Conservation (phyloP, 2,113 vertebrate species). For the human (Homo sapiens) region DNA sequence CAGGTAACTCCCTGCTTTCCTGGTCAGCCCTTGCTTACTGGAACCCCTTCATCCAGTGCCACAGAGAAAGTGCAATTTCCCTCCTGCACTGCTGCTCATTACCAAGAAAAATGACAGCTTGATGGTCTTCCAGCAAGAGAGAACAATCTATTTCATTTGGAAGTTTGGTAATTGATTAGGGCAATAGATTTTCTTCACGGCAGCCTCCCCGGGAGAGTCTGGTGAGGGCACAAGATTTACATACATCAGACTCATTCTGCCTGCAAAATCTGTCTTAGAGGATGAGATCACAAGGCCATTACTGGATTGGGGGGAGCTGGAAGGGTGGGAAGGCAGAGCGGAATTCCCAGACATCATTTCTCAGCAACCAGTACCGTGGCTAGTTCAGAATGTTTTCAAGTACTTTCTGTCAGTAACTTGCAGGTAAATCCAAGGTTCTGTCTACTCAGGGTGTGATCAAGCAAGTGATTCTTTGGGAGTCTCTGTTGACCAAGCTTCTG, state of each 20-base stretch:
- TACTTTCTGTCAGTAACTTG: constrained; percentile 45
- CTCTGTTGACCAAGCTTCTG: background rate
- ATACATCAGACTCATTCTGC: constrained; percentile 70
- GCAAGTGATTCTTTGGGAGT: background rate
- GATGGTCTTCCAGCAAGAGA: constrained; percentile 75
- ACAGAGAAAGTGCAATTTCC: constrained; percentile 46
- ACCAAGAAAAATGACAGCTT: constrained; percentile 63
- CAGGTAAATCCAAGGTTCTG: constrained; percentile 13
- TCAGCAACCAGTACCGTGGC: constrained; percentile 48
- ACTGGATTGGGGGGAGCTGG: constrained; percentile 7
- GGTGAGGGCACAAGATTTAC: constrained; percentile 74
- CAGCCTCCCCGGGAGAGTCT: constrained; percentile 68
- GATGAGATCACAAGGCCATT: constrained; percentile 78
- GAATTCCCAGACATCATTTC: constrained; percentile 78
- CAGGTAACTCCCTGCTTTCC: constrained; percentile 63
- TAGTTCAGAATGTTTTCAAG: constrained; percentile 54
- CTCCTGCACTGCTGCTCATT: constrained; percentile 65
- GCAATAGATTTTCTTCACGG: constrained; percentile 79
- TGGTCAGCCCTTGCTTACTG: constrained; percentile 62
- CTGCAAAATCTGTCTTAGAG: constrained; percentile 67
- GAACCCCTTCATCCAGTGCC: constrained; percentile 61
- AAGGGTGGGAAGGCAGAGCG: constrained; percentile 43
- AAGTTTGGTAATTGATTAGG: constrained; percentile 81
- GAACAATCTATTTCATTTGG: constrained; percentile 74
- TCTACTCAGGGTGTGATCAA: background rate